Conservation (phyloP, 37 sponge, comb jelly and placozoan species). For the Dysidea cf. avara region DNA sequence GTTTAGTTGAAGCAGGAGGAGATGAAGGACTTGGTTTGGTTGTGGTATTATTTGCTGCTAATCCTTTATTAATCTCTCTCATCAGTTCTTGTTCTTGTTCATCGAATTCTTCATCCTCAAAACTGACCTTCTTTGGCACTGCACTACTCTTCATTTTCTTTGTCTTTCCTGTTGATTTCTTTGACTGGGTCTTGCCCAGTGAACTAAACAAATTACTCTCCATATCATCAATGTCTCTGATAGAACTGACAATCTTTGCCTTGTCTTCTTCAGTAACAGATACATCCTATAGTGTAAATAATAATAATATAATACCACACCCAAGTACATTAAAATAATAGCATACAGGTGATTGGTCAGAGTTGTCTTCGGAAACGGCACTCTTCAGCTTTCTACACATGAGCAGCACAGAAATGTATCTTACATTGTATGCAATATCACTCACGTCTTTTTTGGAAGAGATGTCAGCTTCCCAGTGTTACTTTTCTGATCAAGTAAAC, state of each 20-base stretch:
- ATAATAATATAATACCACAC: too few species aligned
- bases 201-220: constrained; percentile 59
- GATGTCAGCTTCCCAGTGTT: too few species aligned
- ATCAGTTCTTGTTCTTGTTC: constrained; percentile 23
- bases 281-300: constrained; percentile 1
- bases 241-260: constrained; percentile 24
- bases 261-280: constrained; percentile 23
- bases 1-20: constrained; percentile 1
- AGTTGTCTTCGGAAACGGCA: too few species aligned
- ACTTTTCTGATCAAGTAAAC: too few species aligned
- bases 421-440: too few species aligned
- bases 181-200: constrained; percentile 24
- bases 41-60: background rate
- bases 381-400: too few species aligned
- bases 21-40: background rate
- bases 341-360: too few species aligned
- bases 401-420: too few species aligned
- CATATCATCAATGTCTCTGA: constrained; percentile 60
- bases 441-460: too few species aligned
- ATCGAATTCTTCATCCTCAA: constrained; percentile 14
- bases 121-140: too few species aligned
- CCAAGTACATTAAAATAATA: too few species aligned
- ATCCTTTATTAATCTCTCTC: constrained; percentile 30
- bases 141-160: background rate
- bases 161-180: constrained; percentile 10